These are phyloP conservation scores for Drosophila sordidapex DNA, from an alignment of 2,888 invertebrate genomes.

Conservation along the genomic window DNA sequence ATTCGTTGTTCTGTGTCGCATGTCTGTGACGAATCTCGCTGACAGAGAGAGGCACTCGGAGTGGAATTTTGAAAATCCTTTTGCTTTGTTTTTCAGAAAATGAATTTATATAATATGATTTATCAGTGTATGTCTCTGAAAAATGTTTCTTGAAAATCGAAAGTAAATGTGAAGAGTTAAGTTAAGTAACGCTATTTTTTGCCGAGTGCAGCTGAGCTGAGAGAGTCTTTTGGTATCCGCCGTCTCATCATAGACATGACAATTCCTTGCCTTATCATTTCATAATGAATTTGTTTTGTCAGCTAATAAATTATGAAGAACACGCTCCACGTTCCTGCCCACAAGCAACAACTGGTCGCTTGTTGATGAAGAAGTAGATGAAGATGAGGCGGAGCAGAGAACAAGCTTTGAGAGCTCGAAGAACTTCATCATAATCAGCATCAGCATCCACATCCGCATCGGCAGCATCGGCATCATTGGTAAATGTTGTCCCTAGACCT, in stretches of 20 bases:
- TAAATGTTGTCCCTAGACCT: constrained; percentile 50
- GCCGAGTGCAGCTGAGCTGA: not conserved
- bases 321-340: constrained; percentile 61
- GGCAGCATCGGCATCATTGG: constrained; percentile 51
- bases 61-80: not conserved
- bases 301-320: constrained; percentile 80
- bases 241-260: constrained; percentile 62
- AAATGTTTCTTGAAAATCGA: not conserved
- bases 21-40: constrained; percentile 17
- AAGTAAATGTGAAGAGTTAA: not conserved
- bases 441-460: constrained; percentile 40
- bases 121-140: not conserved
- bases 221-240: constrained; percentile 34
- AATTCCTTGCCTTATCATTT: constrained; percentile 76
- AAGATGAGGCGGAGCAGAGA: constrained; percentile 5
- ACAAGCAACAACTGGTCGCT: constrained; percentile 33
- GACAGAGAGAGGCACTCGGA: not conserved
- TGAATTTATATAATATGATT: not conserved
- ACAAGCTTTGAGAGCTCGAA: constrained; percentile 18
- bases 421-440: constrained; percentile 71
- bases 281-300: constrained; percentile 82
- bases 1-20: not conserved
- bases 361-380: not conserved
- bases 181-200: not conserved
- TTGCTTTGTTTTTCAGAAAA: not conserved